Conservation (phyloP, 1,140 invertebrate species). For the Musca domestica region DNA sequence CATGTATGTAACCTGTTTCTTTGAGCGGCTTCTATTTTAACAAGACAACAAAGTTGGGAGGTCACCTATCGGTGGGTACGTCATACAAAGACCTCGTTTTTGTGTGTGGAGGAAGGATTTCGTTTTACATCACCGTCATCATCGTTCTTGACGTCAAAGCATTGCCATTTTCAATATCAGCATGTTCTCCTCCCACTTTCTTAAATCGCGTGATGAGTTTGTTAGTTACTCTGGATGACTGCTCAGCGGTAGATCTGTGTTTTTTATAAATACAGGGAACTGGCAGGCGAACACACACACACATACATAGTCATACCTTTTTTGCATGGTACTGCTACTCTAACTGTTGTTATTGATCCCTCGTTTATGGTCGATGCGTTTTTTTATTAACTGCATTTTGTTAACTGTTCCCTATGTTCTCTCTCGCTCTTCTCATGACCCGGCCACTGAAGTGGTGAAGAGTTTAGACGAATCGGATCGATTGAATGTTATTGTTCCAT, state of each 20-base stretch:
- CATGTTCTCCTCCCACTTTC: conserved; percentile 10
- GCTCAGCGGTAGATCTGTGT: too few relatives aligned
- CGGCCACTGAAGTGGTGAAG: neutral
- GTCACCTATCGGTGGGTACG: too few relatives aligned
- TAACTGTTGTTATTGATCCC: conserved; percentile 5
- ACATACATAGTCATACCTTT: neutral
- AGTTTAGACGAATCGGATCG: neutral
- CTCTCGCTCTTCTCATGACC: neutral
- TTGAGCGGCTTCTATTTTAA: conserved; percentile 3
- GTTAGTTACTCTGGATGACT: neutral
- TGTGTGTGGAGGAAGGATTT: too few relatives aligned
- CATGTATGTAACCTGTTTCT: conserved; percentile 44
- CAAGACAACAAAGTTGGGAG: conserved; percentile 3
- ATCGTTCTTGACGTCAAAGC: too few relatives aligned
- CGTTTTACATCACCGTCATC: too few relatives aligned
- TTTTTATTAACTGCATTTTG: conserved; percentile 21
- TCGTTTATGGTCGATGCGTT: conserved; percentile 38
- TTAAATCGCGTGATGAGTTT: conserved; percentile 16
- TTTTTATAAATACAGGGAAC: neutral
- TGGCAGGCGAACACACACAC: neutral
- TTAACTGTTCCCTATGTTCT: neutral
- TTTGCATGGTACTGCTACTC: neutral
- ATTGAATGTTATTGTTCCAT: conserved; percentile 14
- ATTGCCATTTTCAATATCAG: too few relatives aligned
- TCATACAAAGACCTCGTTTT: too few relatives aligned